phyloP scores from a whole-genome alignment of 2,888 invertebrate genomes.

The Drosophila melanosoma region DNA sequence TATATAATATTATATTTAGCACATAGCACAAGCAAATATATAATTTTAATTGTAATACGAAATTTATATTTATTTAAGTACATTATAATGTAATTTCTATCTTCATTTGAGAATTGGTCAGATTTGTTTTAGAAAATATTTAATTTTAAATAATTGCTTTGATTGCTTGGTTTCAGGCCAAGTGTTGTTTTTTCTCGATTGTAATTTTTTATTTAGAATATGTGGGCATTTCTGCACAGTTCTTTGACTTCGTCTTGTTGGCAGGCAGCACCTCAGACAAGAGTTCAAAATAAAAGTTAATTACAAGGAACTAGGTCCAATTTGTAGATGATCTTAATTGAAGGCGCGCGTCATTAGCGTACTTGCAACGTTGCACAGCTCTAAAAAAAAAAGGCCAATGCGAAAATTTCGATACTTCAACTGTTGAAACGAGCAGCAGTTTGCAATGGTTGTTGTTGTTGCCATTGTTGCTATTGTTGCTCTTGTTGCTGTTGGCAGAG shows the following conservation, averaged over 20 bases:
- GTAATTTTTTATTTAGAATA: not conserved
- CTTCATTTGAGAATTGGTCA: not conserved
- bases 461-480: constrained; percentile 26
- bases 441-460: constrained; percentile 31
- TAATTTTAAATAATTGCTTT: not conserved
- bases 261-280: not conserved
- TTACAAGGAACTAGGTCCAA: constrained; percentile 65
- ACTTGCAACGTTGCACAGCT: constrained; percentile 9
- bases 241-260: not conserved
- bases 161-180: not conserved
- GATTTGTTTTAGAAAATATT: not conserved
- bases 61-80: not conserved
- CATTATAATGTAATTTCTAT: not conserved
- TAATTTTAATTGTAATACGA: not conserved
- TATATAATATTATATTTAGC: not conserved
- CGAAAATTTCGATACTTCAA: constrained; percentile 68
- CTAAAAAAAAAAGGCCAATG: constrained; percentile 54
- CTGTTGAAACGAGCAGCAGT: constrained; percentile 23
- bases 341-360: constrained; percentile 66
- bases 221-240: not conserved
- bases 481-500: constrained; percentile 44
- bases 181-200: not conserved
- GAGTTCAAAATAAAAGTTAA: constrained; percentile 54
- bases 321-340: constrained; percentile 79
- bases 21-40: not conserved